Evolutionary conservation across 2,113 vertebrate genomes (phyloP), one percentile per base, ranked within the genome.

Genomic region (Zeus faber): DNA sequence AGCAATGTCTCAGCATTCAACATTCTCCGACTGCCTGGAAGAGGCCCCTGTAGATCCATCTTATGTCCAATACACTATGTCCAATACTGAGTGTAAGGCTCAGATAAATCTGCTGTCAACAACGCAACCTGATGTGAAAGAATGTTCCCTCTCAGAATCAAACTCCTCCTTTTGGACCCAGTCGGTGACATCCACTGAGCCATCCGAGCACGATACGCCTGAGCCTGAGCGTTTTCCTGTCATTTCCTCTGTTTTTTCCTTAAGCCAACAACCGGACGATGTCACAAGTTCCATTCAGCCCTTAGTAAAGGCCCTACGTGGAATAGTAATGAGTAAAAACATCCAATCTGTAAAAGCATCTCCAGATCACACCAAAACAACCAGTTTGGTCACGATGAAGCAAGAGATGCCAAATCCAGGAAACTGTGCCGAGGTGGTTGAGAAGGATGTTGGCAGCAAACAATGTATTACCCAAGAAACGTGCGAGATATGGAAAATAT

Each of bases 181-280:
- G 22, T 64, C 65, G 29, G 48, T 49, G 0, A 41, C 43, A 49
- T 35, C 22, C 5, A 40, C n/a, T n/a, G n/a, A n/a, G n/a, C n/a
- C n/a, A n/a, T n/a, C n/a, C n/a, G n/a, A n/a, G n/a, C n/a, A 11
- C 0, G 58, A 63, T 8, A 13, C 22, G 25, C 49, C n/a, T n/a
- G n/a, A 79, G 40, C 62, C 69, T 0, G 58, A 81, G 35, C 87
- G 91, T 1, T 92, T 95, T 49, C 94, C 96, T 0, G 76, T 99
- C 44, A 98, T 99, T 83, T 99, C 94, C 0, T 95, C 94, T 5
- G 95, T 99, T 1, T 98, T 96, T 84, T 98, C 95, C 11, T 83
- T 98, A 47, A 92, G 93, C 61, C 85, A 91, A 25, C 90, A 90
- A n/a, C 63, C 89, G 2, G 84, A 87, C 62, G 85, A 88, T 0